Evolutionary conservation across 2,113 vertebrate genomes (phyloP).

Genomic region (Varanus salvator): DNA sequence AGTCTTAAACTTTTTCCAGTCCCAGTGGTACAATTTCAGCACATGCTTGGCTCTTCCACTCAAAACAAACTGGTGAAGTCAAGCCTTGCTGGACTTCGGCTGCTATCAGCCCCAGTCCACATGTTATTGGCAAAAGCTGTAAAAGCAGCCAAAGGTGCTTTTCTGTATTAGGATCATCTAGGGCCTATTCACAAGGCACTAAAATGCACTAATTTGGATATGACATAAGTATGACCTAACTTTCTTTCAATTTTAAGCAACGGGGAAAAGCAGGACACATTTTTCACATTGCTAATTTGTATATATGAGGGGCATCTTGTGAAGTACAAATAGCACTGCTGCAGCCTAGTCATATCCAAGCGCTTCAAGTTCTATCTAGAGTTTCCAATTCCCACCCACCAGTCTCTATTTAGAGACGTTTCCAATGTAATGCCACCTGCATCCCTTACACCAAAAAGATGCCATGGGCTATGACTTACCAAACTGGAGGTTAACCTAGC

Average conservation of each 20-base stretch:
- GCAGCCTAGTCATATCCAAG: background rate
- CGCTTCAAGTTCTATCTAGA: slow-evolving; percentile 27
- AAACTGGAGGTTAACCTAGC: slow-evolving; percentile 26
- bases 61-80: background rate
- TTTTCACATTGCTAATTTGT: background rate
- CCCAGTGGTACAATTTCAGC: background rate
- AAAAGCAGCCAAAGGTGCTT: background rate
- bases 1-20: background rate
- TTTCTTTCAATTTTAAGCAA: background rate
- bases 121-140: background rate
- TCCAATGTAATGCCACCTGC: slow-evolving; percentile 14
- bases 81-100: background rate
- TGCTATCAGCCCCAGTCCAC: background rate
- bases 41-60: background rate
- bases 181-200: background rate
- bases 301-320: background rate
- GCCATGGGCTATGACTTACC: background rate
- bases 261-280: background rate
- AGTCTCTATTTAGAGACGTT: slow-evolving; percentile 1
- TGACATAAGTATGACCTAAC: background rate
- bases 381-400: slow-evolving; percentile 14
- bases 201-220: background rate
- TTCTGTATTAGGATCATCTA: background rate
- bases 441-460: background rate
- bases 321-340: background rate